Base-by-base conservation (phyloP, 2,797 vertebrate species). In the Pachyuromys duprasi region DNA sequence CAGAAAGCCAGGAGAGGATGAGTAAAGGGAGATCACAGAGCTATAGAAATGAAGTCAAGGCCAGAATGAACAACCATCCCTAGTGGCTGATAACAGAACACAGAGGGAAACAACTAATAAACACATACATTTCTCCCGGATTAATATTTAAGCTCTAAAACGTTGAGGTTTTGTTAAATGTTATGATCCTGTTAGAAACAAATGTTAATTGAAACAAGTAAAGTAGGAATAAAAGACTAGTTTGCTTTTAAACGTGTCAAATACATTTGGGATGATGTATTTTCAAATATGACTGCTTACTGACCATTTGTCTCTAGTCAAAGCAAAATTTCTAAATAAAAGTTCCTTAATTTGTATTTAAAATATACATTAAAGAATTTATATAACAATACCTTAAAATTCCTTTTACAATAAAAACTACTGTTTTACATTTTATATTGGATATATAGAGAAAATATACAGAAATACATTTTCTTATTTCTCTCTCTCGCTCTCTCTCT, bases 321-420 rank as follows among this genome's bases (percentile, higher is more conserved):
- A 86, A 87, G 49, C 3, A 86, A 20, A 79, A 78, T 74, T 90
- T 94, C 72, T 84, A 75, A 67, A 78, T 28, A 76, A 90, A 65
- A 70, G 65, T 49, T 11, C 45, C n/a, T 95, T 24, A 49, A 86
- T n/a, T 94, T 87, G 14, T 67, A 57, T 28, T 80, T 83, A 88
- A 93, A 94, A 39, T n/a, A 53, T 49, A 49, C 2, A 33, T 26
- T 81, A 31, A 76, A 76, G 18, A 84, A 91, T 72, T 94, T 84
- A 72, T 67, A 39, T 45, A 14, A 76, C 8, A 15, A 67, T 6
- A 60, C 14, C 3, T 11, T 1, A 67, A 42, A 36, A 3, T 55
- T 39, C 9, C 1, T 93, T 84, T 76, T 67, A 6, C 20, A 22
- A 65, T 31, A 65, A 81, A 63, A 70, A 39, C 8, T 80, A 4